Conservation (phyloP, 2,888 invertebrate species). For the Chloroclysta siterata region DNA sequence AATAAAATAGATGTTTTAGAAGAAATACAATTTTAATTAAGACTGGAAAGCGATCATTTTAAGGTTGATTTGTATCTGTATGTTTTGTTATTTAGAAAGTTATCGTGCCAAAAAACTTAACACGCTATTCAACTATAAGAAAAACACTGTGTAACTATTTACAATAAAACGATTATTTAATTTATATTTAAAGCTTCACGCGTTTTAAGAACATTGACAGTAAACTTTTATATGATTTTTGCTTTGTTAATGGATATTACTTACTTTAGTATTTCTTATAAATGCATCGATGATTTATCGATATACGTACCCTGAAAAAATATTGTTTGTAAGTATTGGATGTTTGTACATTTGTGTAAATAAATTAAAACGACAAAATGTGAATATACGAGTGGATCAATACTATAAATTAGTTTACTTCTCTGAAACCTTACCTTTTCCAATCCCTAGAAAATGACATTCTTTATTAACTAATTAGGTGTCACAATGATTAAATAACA, state of each 20-base stretch:
- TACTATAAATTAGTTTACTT: constrained; percentile 52
- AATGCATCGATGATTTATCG: constrained; percentile 1
- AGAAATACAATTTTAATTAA: constrained; percentile 60
- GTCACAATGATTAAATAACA: no score
- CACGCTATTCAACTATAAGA: background rate
- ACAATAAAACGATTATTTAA: background rate
- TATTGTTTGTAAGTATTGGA: constrained; percentile 15
- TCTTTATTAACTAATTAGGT: background rate
- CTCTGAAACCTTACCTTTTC: constrained; percentile 17
- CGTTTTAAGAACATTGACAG: background rate
- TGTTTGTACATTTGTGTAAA: constrained; percentile 77
- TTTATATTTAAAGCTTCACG: background rate
- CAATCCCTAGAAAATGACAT: background rate
- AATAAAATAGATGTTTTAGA: constrained; percentile 50
- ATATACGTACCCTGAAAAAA: constrained; percentile 4
- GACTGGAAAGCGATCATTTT: constrained; percentile 59
- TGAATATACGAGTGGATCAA: constrained; percentile 81
- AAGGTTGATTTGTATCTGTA: constrained; percentile 9
- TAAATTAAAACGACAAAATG: constrained; percentile 65
- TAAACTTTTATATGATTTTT: background rate
- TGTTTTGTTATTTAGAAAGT: constrained; percentile 1
- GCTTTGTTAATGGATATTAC: background rate
- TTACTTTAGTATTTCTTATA: background rate
- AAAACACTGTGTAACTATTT: background rate
- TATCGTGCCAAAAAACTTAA: constrained; percentile 9